Evolutionary conservation across 2,797 vertebrate species (phyloP), one percentile per base, ranked within the genome.

Genomic region (Eidolon dupreanum): DNA sequence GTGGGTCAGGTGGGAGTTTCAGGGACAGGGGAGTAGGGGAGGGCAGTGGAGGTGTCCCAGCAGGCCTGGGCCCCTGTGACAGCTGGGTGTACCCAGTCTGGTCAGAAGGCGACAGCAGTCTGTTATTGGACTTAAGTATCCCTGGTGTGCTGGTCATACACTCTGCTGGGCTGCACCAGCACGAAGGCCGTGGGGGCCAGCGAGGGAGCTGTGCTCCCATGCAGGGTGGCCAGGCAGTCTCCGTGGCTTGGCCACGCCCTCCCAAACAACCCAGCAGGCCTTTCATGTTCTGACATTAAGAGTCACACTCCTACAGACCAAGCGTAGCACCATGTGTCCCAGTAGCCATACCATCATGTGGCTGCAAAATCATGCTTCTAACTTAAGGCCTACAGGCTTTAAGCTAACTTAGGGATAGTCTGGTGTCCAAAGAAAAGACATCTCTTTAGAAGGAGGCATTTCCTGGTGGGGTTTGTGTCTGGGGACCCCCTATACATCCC

Each of bases 311-410:
- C 51, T 81, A 3, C 31, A 81, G 77, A 75, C 46, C 0, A 11
- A 59, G 10, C 3, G 0, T 10, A 24, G 41, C 1, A 31, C 33
- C 1, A 0, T 2, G 6, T 31, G 28, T 33, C 31, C 82, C 10
- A 3, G 5, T 12, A 36, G 43, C 31, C 6, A 0, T 16, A 11
- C 8, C 43, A 1, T 20, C 51, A 28, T 31, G 19, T 63, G 71
- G 10, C 24, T 43, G 61, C 24, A n/a, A n/a, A 46, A 15, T n/a
- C 4, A 1, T 19, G 3, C 57, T 66, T 70, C 7, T 43, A 46
- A 38, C 31, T 57, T 6, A 22, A 1, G 13, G 13, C 53, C 90
- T 28, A 20, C 6, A 11, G 73, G 22, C 78, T 33, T 33, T 31
- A 26, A 2, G 49, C 90, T 46, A 20, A 46, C 8, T 73, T 38